Percentiles rank a stretch among this genome's conserved stretches.
Conservation (phyloP, 2,888 invertebrate genomes). For the Drosophila paranaensis region DNA sequence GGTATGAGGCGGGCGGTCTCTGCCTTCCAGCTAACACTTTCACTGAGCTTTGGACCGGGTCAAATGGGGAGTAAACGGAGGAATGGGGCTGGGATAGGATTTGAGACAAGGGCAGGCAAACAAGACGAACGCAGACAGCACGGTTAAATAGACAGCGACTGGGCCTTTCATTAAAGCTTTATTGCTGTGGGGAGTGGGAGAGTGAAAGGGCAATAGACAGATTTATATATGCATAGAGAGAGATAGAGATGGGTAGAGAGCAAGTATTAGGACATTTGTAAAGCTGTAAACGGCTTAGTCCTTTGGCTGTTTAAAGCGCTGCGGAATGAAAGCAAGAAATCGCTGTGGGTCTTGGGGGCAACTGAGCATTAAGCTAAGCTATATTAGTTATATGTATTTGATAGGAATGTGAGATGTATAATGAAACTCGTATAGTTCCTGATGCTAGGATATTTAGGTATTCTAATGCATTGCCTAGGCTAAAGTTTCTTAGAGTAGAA, state of each 20-base stretch:
- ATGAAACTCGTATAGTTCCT: too few species aligned
- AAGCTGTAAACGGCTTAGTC: constrained; percentile 24
- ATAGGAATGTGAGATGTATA: too few species aligned
- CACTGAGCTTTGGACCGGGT: constrained; percentile 42
- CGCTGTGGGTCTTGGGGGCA: background rate
- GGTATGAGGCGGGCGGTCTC: constrained; percentile 44
- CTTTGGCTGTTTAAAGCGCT: constrained; percentile 3
- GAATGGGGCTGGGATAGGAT: background rate
- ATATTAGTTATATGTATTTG: background rate
- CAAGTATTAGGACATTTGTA: constrained; percentile 29
- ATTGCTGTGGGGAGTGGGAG: constrained; percentile 19
- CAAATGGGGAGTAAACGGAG: background rate
- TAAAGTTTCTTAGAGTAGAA: too few species aligned
- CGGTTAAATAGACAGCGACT: constrained; percentile 29
- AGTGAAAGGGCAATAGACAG: background rate
- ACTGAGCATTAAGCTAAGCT: background rate
- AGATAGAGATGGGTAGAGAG: background rate
- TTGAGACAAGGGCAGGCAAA: constrained; percentile 43
- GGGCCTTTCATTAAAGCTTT: constrained; percentile 50
- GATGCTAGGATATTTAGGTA: too few species aligned
- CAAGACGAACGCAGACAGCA: constrained; percentile 16
- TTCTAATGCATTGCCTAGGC: too few species aligned
- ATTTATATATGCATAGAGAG: background rate
- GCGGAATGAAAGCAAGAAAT: constrained; percentile 21
- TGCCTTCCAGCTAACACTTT: constrained; percentile 59